These are phyloP conservation scores for Lophotriccus pileatus DNA, from an alignment of 2,797 vertebrate genomes.

Conservation along the genomic window DNA sequence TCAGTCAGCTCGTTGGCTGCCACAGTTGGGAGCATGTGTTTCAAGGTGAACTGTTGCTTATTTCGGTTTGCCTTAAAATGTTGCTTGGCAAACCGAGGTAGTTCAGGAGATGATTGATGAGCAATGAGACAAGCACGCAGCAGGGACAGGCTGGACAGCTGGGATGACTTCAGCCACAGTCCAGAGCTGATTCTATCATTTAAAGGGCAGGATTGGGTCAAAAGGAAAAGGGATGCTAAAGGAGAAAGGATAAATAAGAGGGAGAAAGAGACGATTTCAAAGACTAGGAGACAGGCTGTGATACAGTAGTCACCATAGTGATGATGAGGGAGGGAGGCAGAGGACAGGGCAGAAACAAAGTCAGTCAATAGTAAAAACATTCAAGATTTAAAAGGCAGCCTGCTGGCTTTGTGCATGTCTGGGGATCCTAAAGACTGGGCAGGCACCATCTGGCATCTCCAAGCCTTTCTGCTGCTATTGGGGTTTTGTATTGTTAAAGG, in stretches of 20 bases:
- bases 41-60: constrained; percentile 61
- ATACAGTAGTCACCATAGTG: constrained; percentile 50
- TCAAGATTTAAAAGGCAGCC: constrained; percentile 2
- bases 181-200: constrained; percentile 24
- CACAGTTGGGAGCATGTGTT: not conserved
- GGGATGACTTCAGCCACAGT: constrained; percentile 51
- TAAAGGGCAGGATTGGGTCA: constrained; percentile 11
- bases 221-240: constrained; percentile 9
- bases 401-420: not conserved
- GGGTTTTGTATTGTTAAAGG: not conserved
- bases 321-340: not conserved
- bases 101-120: constrained; percentile 55
- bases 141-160: constrained; percentile 45
- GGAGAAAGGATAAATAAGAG: not conserved
- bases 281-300: not conserved
- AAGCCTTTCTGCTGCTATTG: not conserved
- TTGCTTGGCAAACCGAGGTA: constrained; percentile 16
- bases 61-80: constrained; percentile 50
- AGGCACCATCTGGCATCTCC: not conserved
- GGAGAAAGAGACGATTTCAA: not conserved
- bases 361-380: not conserved
- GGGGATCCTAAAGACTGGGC: not conserved
- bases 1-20: constrained; percentile 22
- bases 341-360: not conserved
- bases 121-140: constrained; percentile 22